Base-by-base conservation (phyloP, 2,888 invertebrate genomes). In the Caenorhabditis japonica region DNA sequence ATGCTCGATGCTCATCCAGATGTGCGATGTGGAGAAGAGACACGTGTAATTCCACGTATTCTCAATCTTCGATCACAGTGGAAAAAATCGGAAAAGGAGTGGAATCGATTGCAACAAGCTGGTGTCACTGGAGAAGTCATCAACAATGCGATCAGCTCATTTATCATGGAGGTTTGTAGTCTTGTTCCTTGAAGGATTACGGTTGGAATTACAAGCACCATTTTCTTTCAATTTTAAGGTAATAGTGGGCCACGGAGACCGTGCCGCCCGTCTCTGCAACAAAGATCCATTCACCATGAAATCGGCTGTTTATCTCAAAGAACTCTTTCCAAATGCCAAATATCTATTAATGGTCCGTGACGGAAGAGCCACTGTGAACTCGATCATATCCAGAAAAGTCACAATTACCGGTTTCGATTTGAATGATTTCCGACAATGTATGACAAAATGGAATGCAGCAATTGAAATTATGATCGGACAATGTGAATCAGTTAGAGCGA, bases 1-100 rank as follows among this genome's bases (percentile, higher is more conserved):
- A 95, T 97, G 94, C 90, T 99, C 85, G 97, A 99, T 90, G 96
- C 97, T 76, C 97, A 97, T 91, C 94, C 95, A n/a, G 94, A 94
- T 87, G 93, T 97, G 87, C 92, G 84, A 25, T 84, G 87, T 68
- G 86, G 86, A 12, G 86, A 86, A 64, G 97, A 99, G 90, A 90
- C 90, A 83, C 88, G 87, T 33, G 95, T 99, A 59, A 95, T 99
- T 88, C 97, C 86, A 56, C 92, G 97, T 84, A 92, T 99, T 87
- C 91, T 99, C 78, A 95, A 95, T 89, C 92, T 97, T 91, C 92
- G 95, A 80, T 92, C 93, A 86, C 95, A 97, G 89, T 97, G 97
- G 97, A 91, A 93, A 85, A 94, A 93, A 88, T 95, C 95, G 70
- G 93, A 94, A 87, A 94, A 94, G 62, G 82, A 82, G 47, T 82